Percentiles rank a stretch among this genome's conserved stretches.
phyloP scores from a whole-genome alignment of 1,140 invertebrate species.

The Chironomus striatipennis region DNA sequence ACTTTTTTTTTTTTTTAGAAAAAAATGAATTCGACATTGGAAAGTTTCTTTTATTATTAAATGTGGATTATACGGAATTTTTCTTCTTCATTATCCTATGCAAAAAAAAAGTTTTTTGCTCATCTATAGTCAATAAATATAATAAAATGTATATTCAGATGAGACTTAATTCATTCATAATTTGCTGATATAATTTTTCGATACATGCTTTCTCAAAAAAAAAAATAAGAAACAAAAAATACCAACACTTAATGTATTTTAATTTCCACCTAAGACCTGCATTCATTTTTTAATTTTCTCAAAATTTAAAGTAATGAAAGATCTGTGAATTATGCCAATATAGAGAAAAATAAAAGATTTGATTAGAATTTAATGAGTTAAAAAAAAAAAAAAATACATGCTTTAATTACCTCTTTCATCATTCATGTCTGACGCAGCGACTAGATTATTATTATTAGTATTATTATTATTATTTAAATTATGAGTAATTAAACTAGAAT shows the following conservation, averaged over 20 bases:
- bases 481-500: slow-evolving; percentile 16
- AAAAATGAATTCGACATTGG: background rate
- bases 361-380: background rate
- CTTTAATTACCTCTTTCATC: slow-evolving; percentile 1
- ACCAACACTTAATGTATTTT: background rate
- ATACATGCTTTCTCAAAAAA: too few species aligned
- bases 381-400: background rate
- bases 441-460: background rate
- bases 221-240: background rate
- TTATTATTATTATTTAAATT: slow-evolving; percentile 16
- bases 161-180: background rate
- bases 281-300: background rate
- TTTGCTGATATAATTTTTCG: too few species aligned
- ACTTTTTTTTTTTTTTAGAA: background rate
- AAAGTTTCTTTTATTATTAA: background rate
- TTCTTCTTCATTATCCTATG: background rate
- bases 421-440: slow-evolving; percentile 14
- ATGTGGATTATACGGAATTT: background rate
- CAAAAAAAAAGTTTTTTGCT: slow-evolving; percentile 9
- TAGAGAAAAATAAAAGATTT: background rate
- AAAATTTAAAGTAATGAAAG: slow-evolving; percentile 15
- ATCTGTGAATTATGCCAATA: background rate
- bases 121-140: background rate
- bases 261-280: background rate
- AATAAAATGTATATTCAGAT: background rate